phyloP scores from a whole-genome alignment of 2,888 invertebrate species.

The Cantharis lateralis region DNA sequence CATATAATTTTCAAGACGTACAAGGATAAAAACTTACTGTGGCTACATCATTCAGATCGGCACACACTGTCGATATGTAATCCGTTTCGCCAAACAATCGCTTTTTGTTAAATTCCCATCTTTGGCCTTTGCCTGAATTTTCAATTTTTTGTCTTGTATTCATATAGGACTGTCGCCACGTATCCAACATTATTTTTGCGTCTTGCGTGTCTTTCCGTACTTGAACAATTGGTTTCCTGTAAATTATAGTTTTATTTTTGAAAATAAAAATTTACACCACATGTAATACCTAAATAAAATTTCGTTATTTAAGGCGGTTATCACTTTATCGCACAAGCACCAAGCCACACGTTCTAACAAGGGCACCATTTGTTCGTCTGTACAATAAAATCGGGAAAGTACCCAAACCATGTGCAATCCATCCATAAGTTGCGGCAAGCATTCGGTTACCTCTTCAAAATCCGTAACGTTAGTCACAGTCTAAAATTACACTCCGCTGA shows the following conservation, averaged over 20 bases:
- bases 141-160: conserved; percentile 84
- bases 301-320: conserved; percentile 69
- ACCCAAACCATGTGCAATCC: conserved; percentile 91
- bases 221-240: conserved; percentile 60
- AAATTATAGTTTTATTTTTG: conserved; percentile 7
- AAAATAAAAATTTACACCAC: neutral
- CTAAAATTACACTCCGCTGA: conserved; percentile 41
- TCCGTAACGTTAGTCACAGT: conserved; percentile 58
- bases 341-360: conserved; percentile 82
- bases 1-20: neutral
- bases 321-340: conserved; percentile 79
- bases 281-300: conserved; percentile 72
- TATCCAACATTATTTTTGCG: conserved; percentile 70
- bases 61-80: conserved; percentile 80
- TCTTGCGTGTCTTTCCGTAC: conserved; percentile 51
- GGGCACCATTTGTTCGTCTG: conserved; percentile 84
- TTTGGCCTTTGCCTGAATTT: conserved; percentile 78
- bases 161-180: conserved; percentile 78
- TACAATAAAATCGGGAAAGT: conserved; percentile 81
- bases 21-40: conserved; percentile 57
- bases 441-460: conserved; percentile 72
- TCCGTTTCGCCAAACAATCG: conserved; percentile 82
- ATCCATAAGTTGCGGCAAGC: conserved; percentile 79
- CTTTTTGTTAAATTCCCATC: conserved; percentile 92
- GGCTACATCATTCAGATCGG: conserved; percentile 78